A percentile compares a stretch with the other conserved stretches of the same genome.
Evolutionary conservation across 1,140 invertebrate genomes (phyloP).

Genomic region (Berghia stephanieae): DNA sequence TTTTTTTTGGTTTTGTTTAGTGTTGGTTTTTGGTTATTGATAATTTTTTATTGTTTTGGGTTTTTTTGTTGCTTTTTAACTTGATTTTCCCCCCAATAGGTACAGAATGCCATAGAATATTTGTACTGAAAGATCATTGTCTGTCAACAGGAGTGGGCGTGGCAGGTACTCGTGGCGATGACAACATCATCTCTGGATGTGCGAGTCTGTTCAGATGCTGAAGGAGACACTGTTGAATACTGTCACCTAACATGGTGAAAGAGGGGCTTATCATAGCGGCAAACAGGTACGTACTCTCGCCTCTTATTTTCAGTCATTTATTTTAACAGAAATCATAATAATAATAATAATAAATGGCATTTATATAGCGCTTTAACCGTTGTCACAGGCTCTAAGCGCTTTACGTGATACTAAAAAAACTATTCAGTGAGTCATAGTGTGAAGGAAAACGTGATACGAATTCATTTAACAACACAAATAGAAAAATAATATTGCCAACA

Average conservation of each 20-base stretch:
- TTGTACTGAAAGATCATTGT: too few relatives aligned
- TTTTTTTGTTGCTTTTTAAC: neutral
- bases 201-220: constrained; percentile 58
- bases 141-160: constrained; percentile 50
- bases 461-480: too few relatives aligned
- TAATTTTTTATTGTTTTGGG: neutral
- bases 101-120: too few relatives aligned
- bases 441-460: too few relatives aligned
- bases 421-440: too few relatives aligned
- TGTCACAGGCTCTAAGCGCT: too few relatives aligned
- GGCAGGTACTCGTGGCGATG: constrained; percentile 57
- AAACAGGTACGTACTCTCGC: constrained; percentile 55
- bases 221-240: constrained; percentile 60
- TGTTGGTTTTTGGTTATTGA: too few relatives aligned
- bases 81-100: too few relatives aligned
- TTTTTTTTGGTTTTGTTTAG: neutral
- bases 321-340: neutral
- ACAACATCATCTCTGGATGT: constrained; percentile 64
- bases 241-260: constrained; percentile 55
- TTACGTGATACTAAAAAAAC: too few relatives aligned
- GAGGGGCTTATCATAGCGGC: constrained; percentile 61
- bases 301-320: neutral
- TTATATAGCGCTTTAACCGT: too few relatives aligned
- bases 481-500: too few relatives aligned
- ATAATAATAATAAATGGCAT: too few relatives aligned